phyloP scores from a whole-genome alignment of 2,797 vertebrate genomes.

The Enteromius unitaeniatus region DNA sequence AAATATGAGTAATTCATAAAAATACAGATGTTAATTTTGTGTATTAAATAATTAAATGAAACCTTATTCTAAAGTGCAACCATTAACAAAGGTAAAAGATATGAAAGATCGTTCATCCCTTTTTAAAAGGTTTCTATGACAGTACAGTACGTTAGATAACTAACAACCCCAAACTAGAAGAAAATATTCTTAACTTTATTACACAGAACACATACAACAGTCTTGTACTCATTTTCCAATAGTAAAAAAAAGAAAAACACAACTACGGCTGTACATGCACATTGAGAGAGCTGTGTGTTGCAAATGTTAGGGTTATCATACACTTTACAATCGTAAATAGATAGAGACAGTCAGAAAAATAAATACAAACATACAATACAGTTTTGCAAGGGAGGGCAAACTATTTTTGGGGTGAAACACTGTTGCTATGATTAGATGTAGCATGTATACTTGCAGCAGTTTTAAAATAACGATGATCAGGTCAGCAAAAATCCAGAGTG shows the following conservation, averaged over 20 bases:
- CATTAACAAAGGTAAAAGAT: background rate
- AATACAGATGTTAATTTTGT: background rate
- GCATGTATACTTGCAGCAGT: constrained; percentile 26
- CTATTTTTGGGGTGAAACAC: constrained; percentile 39
- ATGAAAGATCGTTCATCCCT: no score
- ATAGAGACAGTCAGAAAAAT: constrained; percentile 57
- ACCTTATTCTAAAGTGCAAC: background rate
- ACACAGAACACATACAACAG: constrained; percentile 89
- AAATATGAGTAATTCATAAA: background rate
- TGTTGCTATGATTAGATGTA: constrained; percentile 32
- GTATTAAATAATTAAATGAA: background rate
- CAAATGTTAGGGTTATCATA: constrained; percentile 46
- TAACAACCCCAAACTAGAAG: constrained; percentile 68
- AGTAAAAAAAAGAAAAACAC: constrained; percentile 82
- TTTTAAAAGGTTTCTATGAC: background rate
- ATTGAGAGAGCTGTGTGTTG: constrained; percentile 54
- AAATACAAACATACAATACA: constrained; percentile 53
- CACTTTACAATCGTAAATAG: constrained; percentile 58
- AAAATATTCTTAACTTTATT: constrained; percentile 89
- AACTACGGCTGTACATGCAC: constrained; percentile 90
- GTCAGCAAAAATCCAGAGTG: constrained; percentile 25
- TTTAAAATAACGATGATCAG: constrained; percentile 32
- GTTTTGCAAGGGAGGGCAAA: constrained; percentile 43
- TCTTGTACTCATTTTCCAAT: constrained; percentile 81
- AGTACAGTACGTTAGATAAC: background rate